These are phyloP conservation scores for Lepilemur ruficaudatus DNA, from an alignment of 2,797 vertebrate genomes.

Conservation along the genomic window DNA sequence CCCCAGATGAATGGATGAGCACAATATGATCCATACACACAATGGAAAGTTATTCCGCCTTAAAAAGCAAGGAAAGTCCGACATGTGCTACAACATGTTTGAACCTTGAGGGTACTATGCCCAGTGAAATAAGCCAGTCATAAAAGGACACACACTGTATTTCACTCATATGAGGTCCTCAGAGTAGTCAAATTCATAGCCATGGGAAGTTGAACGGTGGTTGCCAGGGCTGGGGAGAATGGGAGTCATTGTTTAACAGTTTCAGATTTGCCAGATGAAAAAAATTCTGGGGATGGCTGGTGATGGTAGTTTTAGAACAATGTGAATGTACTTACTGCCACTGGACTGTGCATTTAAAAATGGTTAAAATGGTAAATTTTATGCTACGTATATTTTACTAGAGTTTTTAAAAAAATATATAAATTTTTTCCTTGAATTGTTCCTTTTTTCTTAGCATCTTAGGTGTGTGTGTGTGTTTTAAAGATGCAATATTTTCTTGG, in stretches of 20 bases:
- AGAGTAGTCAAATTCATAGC: neutral
- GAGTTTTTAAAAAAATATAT: neutral
- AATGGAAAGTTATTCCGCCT: neutral
- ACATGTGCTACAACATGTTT: neutral
- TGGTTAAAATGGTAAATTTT: neutral
- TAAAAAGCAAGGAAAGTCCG: neutral
- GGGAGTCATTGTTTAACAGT: neutral
- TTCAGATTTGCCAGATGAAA: neutral
- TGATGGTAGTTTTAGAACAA: neutral
- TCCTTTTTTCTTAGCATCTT: neutral
- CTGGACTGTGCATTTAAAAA: neutral
- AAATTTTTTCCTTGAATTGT: neutral
- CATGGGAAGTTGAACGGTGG: neutral
- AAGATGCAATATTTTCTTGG: neutral
- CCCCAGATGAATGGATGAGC: neutral
- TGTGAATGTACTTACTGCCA: neutral
- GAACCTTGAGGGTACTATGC: neutral
- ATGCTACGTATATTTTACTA: neutral
- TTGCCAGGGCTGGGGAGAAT: accelerated
- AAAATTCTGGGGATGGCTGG: neutral
- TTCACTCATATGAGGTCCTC: neutral
- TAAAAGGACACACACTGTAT: neutral
- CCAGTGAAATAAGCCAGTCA: neutral
- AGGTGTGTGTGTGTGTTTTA: neutral
- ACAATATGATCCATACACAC: neutral